phyloP scores from a whole-genome alignment of 2,797 vertebrate species.

The Poeciliopsis paucimaculata region DNA sequence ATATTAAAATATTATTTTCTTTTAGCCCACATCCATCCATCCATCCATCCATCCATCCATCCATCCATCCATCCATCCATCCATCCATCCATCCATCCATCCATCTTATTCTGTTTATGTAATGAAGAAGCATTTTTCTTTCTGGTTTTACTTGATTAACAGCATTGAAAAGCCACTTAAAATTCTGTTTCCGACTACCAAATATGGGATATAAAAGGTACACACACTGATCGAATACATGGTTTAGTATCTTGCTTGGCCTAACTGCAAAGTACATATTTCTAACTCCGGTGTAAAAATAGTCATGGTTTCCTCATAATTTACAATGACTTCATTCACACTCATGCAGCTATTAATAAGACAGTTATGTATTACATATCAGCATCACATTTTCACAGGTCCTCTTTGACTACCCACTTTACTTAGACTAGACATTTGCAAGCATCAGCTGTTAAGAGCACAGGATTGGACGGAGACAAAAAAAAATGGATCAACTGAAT shows the following conservation, averaged over 20 bases:
- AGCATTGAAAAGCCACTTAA: not conserved
- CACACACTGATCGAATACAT: not conserved
- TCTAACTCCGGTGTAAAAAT: not conserved
- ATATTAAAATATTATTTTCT: not conserved
- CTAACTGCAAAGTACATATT: not conserved
- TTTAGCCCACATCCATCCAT: not conserved
- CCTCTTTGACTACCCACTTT: not conserved
- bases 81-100: not conserved
- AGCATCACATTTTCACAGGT: not conserved
- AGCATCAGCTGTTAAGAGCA: fast-evolving
- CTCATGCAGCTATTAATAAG: not conserved
- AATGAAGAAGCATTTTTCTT: not conserved
- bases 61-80: too few species aligned
- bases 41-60: too few species aligned
- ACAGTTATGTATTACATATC: not conserved
- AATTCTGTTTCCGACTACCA: not conserved
- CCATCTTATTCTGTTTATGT: too few species aligned
- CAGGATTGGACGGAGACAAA: not conserved
- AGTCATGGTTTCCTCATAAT: not conserved
- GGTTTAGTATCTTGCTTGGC: not conserved
- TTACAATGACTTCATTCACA: not conserved
- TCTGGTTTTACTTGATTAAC: not conserved
- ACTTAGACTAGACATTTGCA: not conserved
- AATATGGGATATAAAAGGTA: not conserved
- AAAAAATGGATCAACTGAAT: conserved; percentile 28